Evolutionary conservation across 2,888 invertebrate genomes (phyloP), one percentile per base, ranked within the genome.

Genomic region (Pristionchus mayeri): DNA sequence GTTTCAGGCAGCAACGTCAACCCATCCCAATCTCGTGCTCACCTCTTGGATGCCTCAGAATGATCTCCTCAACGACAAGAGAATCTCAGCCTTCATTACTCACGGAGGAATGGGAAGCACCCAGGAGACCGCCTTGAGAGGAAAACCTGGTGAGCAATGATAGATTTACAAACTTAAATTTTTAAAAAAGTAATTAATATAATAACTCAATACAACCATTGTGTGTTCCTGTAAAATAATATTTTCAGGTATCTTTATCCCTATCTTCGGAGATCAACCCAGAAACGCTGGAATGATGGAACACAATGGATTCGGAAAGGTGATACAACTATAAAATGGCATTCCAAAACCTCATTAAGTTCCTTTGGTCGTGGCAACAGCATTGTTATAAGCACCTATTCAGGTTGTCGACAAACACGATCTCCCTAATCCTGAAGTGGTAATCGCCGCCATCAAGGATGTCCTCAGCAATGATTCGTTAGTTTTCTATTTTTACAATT

Each of bases 81-180:
- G 52, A 50, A 27, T 78, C 52, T 21, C 78, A 1, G 21, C 27
- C 0, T 80, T 80, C 40, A 54, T 80, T 16, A 80, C 80, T 7
- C 80, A 80, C 40, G 80, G 80, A 16, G 80, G 80, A 18, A 80
- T 80, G 80, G 80, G 80, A 2, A 50, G 50, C 34, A 80, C 80
- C 0, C 80, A 80, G 13, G 80, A 80, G 24, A 57, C 57, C 6
- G 52, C 80, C 9, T 11, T 52, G 54, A 80, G 80, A 18, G 80
- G 80, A 16, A 44, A 40, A 24, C 80, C 80, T 21, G 80, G 80
- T 80, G 24, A 52, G 52, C 21, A 13, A 13, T 44, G 44, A 44
- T 44, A 44, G 13, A 44, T 21, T 21, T 6, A 11, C 63, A 63
- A n/a, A n/a, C n/a, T n/a, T n/a, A 63, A 24, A 30, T 63, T 30